Conservation (phyloP, 2,113 vertebrate genomes). For the Chaetorhynchus papuensis region DNA sequence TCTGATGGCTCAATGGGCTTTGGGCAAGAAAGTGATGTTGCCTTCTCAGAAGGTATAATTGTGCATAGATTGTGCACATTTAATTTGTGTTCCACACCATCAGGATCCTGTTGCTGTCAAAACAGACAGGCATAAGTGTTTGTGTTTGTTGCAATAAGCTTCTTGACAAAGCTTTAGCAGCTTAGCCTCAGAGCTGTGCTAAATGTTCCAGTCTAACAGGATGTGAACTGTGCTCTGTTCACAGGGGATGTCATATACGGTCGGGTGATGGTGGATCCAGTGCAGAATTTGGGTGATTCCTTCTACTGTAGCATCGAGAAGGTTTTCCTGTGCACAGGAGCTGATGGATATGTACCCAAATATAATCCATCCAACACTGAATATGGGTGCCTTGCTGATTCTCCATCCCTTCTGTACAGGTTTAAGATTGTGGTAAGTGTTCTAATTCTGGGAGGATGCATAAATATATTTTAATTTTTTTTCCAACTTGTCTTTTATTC, state of each 20-base stretch:
- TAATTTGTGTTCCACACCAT: neutral
- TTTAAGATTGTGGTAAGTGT: slow-evolving; percentile 92
- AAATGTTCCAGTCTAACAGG: neutral
- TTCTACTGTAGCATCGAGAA: slow-evolving; percentile 95
- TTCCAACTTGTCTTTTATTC: neutral
- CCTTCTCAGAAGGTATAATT: slow-evolving; percentile 86
- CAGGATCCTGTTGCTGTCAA: neutral
- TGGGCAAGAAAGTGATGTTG: slow-evolving; percentile 85
- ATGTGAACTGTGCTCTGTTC: neutral
- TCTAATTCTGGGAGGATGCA: neutral
- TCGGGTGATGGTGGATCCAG: slow-evolving; percentile 94
- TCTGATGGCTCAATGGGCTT: slow-evolving; percentile 94
- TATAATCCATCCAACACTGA: slow-evolving; percentile 85
- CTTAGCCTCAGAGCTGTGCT: neutral
- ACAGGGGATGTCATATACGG: slow-evolving; percentile 88
- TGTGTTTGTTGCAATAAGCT: neutral
- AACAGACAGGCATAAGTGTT: neutral
- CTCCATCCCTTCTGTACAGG: slow-evolving; percentile 85
- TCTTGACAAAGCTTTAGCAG: neutral
- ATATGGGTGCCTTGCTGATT: slow-evolving; percentile 92
- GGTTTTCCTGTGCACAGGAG: slow-evolving; percentile 92
- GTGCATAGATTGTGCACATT: neutral
- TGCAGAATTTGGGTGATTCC: slow-evolving; percentile 93
- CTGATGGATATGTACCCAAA: slow-evolving; percentile 94
- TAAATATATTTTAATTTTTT: neutral